phyloP scores from a whole-genome alignment of 1,140 invertebrate species.

The Littorina saxatilis region DNA sequence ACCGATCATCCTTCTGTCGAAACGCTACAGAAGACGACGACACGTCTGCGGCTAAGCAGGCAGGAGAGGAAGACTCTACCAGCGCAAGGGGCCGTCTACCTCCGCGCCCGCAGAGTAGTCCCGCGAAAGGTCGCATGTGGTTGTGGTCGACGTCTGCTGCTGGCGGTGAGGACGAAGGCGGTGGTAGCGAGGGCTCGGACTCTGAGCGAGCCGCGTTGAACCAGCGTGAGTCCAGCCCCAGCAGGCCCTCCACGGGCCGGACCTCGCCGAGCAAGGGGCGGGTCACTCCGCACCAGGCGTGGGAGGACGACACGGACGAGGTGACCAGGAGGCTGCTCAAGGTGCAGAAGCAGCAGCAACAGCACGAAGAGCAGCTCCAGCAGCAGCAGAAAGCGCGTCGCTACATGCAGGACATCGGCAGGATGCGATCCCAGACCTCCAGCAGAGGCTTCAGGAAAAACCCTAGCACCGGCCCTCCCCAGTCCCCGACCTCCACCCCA shows the following conservation, averaged over 20 bases:
- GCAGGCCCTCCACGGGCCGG: slow-evolving; percentile 30
- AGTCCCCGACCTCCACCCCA: not conserved
- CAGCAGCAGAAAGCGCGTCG: not conserved
- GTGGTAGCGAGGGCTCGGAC: slow-evolving; percentile 14
- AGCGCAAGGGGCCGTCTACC: not conserved
- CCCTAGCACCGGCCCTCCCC: not conserved
- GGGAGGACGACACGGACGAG: slow-evolving; percentile 56
- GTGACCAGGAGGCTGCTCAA: slow-evolving; percentile 58
- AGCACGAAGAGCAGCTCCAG: slow-evolving; percentile 25
- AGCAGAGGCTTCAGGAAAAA: not conserved
- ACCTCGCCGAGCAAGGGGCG: not conserved
- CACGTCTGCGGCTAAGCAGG: slow-evolving; percentile 5
- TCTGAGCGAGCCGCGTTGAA: slow-evolving; percentile 38
- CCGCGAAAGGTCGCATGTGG: slow-evolving; percentile 42
- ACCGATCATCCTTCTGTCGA: slow-evolving; percentile 39
- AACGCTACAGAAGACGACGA: slow-evolving; percentile 38
- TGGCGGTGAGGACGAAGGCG: slow-evolving; percentile 15
- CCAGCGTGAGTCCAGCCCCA: not conserved
- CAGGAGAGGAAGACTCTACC: not conserved
- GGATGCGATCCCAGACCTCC: not conserved
- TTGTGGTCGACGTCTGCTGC: slow-evolving; percentile 41
- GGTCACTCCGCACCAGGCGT: slow-evolving; percentile 44
- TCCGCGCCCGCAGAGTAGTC: slow-evolving; percentile 64
- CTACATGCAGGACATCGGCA: slow-evolving; percentile 4
- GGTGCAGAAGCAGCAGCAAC: slow-evolving; percentile 40